These are phyloP conservation scores for Periophthalmus modestus DNA, from an alignment of 2,113 vertebrate genomes.

Conservation along the genomic window DNA sequence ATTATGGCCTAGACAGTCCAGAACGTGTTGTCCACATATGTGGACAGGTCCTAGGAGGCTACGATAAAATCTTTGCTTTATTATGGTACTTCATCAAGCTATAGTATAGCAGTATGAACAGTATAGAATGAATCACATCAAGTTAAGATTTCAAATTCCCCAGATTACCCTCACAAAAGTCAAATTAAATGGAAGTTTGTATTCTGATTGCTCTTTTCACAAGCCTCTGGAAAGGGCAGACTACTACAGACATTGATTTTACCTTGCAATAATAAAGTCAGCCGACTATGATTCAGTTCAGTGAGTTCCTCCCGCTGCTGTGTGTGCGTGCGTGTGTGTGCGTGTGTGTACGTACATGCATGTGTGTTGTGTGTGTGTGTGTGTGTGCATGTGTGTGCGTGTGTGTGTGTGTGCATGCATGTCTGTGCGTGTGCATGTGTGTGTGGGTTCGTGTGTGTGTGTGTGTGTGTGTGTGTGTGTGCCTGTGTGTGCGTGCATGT, in stretches of 20 bases:
- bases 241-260: background rate
- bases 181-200: background rate
- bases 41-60: too few relatives aligned
- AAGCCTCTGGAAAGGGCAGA: background rate
- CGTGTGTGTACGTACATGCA: too few relatives aligned
- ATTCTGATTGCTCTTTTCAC: background rate
- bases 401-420: too few relatives aligned
- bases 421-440: too few relatives aligned
- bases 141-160: background rate
- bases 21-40: too few relatives aligned
- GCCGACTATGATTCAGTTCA: background rate
- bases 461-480: too few relatives aligned
- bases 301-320: background rate
- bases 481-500: background rate
- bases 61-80: background rate
- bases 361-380: too few relatives aligned
- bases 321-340: background rate
- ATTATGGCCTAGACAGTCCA: too few relatives aligned
- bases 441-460: background rate
- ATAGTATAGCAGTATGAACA: background rate
- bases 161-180: background rate
- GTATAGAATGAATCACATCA: background rate
- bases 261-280: background rate
- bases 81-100: too few relatives aligned
- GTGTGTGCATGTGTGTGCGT: too few relatives aligned